Evolutionary conservation across 2,113 vertebrate species (phyloP), one percentile per base, ranked within the genome.

Genomic region (Nerophis lumbriciformis): DNA sequence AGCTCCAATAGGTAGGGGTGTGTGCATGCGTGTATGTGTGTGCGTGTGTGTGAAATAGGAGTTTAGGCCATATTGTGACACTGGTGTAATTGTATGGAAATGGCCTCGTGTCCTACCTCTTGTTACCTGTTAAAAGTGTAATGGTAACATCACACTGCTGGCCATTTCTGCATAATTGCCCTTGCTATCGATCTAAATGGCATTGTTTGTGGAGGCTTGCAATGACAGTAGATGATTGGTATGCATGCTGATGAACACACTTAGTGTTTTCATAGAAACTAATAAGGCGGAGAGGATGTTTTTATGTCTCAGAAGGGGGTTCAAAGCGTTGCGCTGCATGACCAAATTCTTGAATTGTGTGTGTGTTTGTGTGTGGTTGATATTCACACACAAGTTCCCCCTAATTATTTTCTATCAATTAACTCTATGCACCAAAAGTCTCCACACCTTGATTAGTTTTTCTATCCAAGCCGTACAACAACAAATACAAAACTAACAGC

Each of bases 131-230:
- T 85, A 21, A 85, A 45, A 83, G 81, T 86, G 76, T 88, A 71
- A 90, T 90, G 90, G 90, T 90, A 89, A 91, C 90, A 89, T 91
- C 82, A 85, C 86, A 88, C 82, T 78, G 63, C 80, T 71, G 87
- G 90, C 86, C 88, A 92, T 92, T 91, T 91, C 88, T 79, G 79
- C 83, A 88, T 86, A 90, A 89, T 91, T 90, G 82, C 86, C 79
- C 72, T 58, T 64, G 66, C 83, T 78, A 69, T 74, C 59, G 67
- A 65, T 74, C 71, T 60, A 68, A 78, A 71, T 76, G 81, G 76
- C 77, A 59, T 82, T 61, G 45, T 71, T 79, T 75, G 78, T 68
- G 73, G 73, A 73, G 72, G 78, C 76, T 69, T 50, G 53, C 66
- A 66, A 81, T 69, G 73, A 68, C 64, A 67, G 28, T 28, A 28